Evolutionary conservation across 2,888 invertebrate species (phyloP), one percentile per base, ranked within the genome.

Genomic region (Platycnemis pennipes): DNA sequence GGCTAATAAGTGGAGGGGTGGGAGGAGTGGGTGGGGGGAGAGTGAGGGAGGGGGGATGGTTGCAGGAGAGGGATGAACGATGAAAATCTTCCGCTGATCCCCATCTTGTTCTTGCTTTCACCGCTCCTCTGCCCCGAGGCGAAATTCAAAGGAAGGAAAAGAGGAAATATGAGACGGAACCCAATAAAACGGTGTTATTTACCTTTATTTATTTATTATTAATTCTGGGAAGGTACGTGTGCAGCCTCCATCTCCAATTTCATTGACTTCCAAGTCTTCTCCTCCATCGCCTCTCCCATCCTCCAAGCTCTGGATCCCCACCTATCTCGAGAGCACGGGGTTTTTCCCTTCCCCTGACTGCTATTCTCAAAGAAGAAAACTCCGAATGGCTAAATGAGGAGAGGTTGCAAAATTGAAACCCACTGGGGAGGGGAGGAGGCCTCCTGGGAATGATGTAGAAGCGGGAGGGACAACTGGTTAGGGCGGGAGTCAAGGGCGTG

Each of bases 151-250:
- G 26, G 13, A 2, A 77, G 77, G 77, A 77, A 77, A 16, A 37
- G 31, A 77, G 77, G 77, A 22, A 11, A 37, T 77, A 77, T 77
- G 77, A 77, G 77, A 77, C 77, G 77, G n/a, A 77, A 77, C 4
- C 31, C 77, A 37, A 77, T 77, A 77, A 37, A 77, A 77, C 77
- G 31, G 77, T 37, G 77, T 77, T 77, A 77, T 77, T 37, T 77
- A 31, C 37, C 77, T 37, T 77, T 77, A 37, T 37, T 37, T 77
- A 77, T 77, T 77, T 37, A 77, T 77, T 77, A 77, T 77, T 77
- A 77, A 77, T 77, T 13, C 37, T 8, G 37, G 31, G 16, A 77
- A 37, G 77, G 37, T 37, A 11, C 5, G 77, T 37, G 37, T 77
- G 8, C 16, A 5, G 11, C 31, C 69, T 31, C 69, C 77, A 11